Percentiles rank a stretch among this genome's conserved stretches.
Conservation (phyloP, 2,888 invertebrate genomes). For the Acrobasis repandana region DNA sequence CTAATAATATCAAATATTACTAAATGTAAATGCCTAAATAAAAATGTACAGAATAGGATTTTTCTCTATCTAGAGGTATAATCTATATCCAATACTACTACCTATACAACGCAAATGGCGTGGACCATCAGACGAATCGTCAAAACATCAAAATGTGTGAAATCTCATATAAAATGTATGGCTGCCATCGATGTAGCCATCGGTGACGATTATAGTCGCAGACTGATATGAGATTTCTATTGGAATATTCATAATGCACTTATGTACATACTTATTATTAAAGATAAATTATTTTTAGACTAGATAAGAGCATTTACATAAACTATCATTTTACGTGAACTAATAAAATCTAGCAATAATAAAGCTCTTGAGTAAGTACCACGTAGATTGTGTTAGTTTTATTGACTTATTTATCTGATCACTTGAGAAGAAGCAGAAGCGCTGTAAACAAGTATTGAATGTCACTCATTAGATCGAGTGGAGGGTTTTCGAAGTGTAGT, state of each 20-base stretch:
- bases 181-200: slow-evolving; percentile 14
- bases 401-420: background rate
- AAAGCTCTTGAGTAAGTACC: too few species aligned
- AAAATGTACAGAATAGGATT: too few species aligned
- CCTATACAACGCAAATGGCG: background rate
- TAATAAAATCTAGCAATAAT: too few species aligned
- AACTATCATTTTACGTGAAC: too few species aligned
- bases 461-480: slow-evolving; percentile 1
- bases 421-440: background rate
- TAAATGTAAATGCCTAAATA: too few species aligned
- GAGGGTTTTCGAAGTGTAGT: background rate
- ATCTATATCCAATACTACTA: background rate
- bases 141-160: slow-evolving; percentile 20
- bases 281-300: too few species aligned
- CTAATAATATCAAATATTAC: too few species aligned
- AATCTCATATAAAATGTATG: slow-evolving; percentile 22
- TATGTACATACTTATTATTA: background rate
- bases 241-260: background rate
- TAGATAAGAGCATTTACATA: too few species aligned
- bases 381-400: background rate
- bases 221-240: slow-evolving; percentile 8
- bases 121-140: slow-evolving; percentile 15
- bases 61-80: too few species aligned
- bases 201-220: slow-evolving; percentile 12
- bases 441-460: slow-evolving; percentile 7